Evolutionary conservation across 2,888 invertebrate genomes (phyloP).

Genomic region (Coelopa pilipes): DNA sequence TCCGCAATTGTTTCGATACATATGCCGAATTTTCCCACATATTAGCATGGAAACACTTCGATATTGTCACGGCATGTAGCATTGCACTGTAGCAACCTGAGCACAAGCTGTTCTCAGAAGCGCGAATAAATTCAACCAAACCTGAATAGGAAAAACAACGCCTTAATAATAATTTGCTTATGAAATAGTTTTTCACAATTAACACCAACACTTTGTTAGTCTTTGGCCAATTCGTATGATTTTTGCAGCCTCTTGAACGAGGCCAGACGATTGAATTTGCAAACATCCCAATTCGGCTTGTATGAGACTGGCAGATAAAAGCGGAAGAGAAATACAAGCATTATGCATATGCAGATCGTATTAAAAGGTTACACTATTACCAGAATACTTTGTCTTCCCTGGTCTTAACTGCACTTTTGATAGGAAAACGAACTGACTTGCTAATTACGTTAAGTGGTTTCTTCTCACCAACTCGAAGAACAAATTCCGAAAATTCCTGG

Average conservation of each 20-base stretch:
- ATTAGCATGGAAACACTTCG: slow-evolving; percentile 75
- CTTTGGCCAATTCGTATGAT: slow-evolving; percentile 76
- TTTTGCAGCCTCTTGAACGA: slow-evolving; percentile 77
- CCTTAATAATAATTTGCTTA: too few relatives aligned
- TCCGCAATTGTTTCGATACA: slow-evolving; percentile 76
- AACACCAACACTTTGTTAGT: slow-evolving; percentile 73
- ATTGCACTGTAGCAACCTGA: slow-evolving; percentile 68
- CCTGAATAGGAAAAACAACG: slow-evolving; percentile 63
- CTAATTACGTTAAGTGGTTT: slow-evolving; percentile 73
- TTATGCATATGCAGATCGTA: slow-evolving; percentile 7
- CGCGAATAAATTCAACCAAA: slow-evolving; percentile 71
- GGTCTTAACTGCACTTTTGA: slow-evolving; percentile 77
- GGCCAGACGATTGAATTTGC: slow-evolving; percentile 74
- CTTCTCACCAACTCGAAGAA: slow-evolving; percentile 77
- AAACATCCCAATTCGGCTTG: slow-evolving; percentile 80
- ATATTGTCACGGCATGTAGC: slow-evolving; percentile 72
- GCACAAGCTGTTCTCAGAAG: slow-evolving; percentile 54
- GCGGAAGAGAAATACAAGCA: neutral
- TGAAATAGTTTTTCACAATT: too few relatives aligned
- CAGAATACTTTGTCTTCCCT: slow-evolving; percentile 81
- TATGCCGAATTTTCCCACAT: slow-evolving; percentile 81
- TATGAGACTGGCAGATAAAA: slow-evolving; percentile 72
- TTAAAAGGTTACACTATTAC: slow-evolving; percentile 64
- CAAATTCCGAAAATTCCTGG: slow-evolving; percentile 76
- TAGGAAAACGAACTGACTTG: slow-evolving; percentile 76